Evolutionary conservation across 2,888 invertebrate species (phyloP).

Genomic region (Mayetiola destructor): DNA sequence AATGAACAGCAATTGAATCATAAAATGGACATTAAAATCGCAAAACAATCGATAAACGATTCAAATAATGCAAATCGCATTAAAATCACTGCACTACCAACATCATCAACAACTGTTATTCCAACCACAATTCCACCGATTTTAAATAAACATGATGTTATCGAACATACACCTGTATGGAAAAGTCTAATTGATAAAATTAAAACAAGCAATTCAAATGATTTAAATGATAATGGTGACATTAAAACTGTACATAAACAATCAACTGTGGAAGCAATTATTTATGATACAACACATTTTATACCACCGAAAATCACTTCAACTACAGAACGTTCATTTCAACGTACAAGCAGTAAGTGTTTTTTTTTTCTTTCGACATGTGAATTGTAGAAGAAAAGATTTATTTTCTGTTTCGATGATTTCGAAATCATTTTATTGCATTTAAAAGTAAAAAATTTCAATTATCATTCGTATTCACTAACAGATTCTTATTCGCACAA

Average conservation of each 20-base stretch:
- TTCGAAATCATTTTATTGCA: not conserved
- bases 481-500: no score
- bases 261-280: not conserved
- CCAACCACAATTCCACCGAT: slow-evolving; percentile 1
- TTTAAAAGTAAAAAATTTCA: not conserved
- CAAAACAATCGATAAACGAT: not conserved
- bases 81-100: not conserved
- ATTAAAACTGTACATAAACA: not conserved
- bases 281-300: not conserved
- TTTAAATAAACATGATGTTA: not conserved
- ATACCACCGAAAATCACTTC: not conserved
- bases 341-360: not conserved
- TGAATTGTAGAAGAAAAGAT: no score
- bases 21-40: not conserved
- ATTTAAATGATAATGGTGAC: not conserved
- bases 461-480: not conserved
- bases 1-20: not conserved
- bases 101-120: not conserved
- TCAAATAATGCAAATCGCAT: not conserved
- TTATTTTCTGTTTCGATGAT: no score
- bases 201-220: not conserved
- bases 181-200: not conserved
- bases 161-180: not conserved
- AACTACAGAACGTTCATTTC: not conserved
- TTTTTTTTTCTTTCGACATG: not conserved